These are phyloP conservation scores for Verasper variegatus DNA, from an alignment of 2,113 vertebrate species.

Conservation along the genomic window DNA sequence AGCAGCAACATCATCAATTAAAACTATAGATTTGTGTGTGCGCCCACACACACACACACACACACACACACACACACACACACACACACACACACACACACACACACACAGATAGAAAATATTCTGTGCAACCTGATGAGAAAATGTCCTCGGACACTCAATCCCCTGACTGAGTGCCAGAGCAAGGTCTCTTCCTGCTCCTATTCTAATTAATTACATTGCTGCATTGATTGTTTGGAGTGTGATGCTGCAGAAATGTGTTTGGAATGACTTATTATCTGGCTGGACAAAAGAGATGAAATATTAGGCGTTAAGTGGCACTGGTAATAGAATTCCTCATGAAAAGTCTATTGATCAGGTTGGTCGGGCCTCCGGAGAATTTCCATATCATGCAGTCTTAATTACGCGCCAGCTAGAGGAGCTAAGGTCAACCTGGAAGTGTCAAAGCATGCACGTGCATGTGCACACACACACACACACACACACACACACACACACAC, in stretches of 20 bases:
- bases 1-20: constrained; percentile 8
- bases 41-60: no score
- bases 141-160: constrained; percentile 57
- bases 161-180: constrained; percentile 51
- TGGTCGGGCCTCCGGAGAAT: constrained; percentile 69
- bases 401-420: constrained; percentile 74
- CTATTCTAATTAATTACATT: constrained; percentile 78
- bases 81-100: no score
- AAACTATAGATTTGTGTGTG: constrained; percentile 4
- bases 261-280: constrained; percentile 81
- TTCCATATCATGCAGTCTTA: constrained; percentile 79
- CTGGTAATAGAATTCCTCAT: constrained; percentile 82
- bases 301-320: constrained; percentile 85
- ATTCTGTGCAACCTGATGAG: constrained; percentile 31
- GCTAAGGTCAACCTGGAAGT: constrained; percentile 59
- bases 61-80: background rate
- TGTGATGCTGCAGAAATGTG: constrained; percentile 74
- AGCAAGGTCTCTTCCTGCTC: constrained; percentile 63
- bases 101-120: constrained; percentile 8
- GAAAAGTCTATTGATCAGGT: constrained; percentile 83
- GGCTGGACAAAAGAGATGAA: constrained; percentile 81
- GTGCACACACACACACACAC: background rate
- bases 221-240: constrained; percentile 81
- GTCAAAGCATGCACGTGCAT: constrained; percentile 14
- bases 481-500: background rate